These are phyloP conservation scores for Zaprionus obscuricornis DNA, from an alignment of 2,888 invertebrate species.

Conservation along the genomic window DNA sequence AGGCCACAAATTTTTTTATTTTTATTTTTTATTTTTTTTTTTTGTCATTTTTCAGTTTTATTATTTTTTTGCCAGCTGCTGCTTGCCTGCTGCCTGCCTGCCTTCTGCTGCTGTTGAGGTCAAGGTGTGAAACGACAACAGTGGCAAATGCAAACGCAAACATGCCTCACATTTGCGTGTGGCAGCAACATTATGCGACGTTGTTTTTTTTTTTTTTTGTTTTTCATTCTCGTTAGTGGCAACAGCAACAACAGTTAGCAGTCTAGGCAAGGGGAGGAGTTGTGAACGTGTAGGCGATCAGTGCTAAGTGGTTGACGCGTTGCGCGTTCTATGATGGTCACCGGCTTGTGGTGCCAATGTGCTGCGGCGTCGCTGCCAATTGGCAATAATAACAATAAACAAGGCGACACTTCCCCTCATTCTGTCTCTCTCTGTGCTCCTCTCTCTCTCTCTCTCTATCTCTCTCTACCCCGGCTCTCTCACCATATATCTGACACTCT, in stretches of 20 bases:
- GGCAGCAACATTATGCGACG: neutral
- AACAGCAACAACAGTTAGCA: too few relatives aligned
- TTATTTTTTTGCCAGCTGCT: slow-evolving; percentile 4
- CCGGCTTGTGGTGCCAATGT: too few relatives aligned
- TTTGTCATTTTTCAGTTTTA: neutral
- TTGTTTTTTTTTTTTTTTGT: slow-evolving; percentile 16
- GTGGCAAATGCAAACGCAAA: neutral
- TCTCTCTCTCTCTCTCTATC: too few relatives aligned
- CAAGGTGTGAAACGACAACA: slow-evolving; percentile 31
- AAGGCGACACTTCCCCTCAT: slow-evolving; percentile 8
- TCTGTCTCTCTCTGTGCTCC: neutral
- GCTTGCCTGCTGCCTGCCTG: neutral
- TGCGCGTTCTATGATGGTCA: too few relatives aligned
- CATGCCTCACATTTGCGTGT: slow-evolving; percentile 26
- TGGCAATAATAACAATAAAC: slow-evolving; percentile 43
- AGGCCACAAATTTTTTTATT: too few relatives aligned
- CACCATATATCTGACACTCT: too few relatives aligned
- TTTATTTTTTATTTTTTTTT: too few relatives aligned
- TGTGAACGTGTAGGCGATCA: too few relatives aligned
- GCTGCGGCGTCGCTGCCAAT: slow-evolving; percentile 18
- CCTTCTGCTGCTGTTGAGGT: slow-evolving; percentile 25
- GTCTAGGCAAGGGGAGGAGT: too few relatives aligned
- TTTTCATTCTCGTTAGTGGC: neutral
- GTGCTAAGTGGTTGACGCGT: too few relatives aligned
- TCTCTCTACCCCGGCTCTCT: too few relatives aligned